A percentile compares a stretch with the other conserved stretches of the same genome.
Evolutionary conservation across 2,113 vertebrate species (phyloP).

Genomic region (human (Homo sapiens)): GRCh38 chr11:123545001-123545500

Average conservation of each 20-base stretch:
- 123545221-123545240: background rate
- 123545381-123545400: background rate
- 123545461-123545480: background rate
- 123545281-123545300: background rate
- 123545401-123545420: background rate
- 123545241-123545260: background rate
- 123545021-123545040: slow-evolving; percentile 8
- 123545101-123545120: background rate
- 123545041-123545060: background rate
- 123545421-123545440: background rate
- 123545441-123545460: background rate
- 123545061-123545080: background rate
- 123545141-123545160: background rate
- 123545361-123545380: background rate
- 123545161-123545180: background rate
- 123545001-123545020: slow-evolving; percentile 29
- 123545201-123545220: background rate
- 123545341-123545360: background rate
- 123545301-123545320: background rate
- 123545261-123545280: background rate
- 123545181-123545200: background rate
- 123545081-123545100: background rate
- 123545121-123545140: background rate
- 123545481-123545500: background rate
- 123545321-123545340: slow-evolving; percentile 20